These are phyloP conservation scores for Sebastes trivittatus DNA, from an alignment of 2,797 vertebrate species.

Conservation along the genomic window DNA sequence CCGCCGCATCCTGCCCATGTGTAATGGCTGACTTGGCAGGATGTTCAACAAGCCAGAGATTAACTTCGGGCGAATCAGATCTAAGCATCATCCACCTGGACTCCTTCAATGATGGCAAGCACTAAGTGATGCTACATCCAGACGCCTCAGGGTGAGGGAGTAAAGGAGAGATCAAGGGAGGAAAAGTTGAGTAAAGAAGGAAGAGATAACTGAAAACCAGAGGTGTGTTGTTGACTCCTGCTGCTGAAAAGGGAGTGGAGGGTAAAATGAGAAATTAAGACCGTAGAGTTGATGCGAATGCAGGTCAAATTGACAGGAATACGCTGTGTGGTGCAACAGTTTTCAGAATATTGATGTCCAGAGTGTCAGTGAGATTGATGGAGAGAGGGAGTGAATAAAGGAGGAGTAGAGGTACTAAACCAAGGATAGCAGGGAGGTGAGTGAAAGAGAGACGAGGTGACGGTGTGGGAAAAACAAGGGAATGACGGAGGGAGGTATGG, in stretches of 20 bases:
- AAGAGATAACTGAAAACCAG: constrained; percentile 9
- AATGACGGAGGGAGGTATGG: neutral
- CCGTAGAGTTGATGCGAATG: neutral
- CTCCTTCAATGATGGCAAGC: constrained; percentile 4
- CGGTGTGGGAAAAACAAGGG: neutral
- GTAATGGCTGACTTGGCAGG: constrained; percentile 83
- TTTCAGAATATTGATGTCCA: constrained; percentile 13
- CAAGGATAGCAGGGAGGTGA: neutral
- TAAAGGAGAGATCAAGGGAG: constrained; percentile 1
- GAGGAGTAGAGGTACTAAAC: neutral
- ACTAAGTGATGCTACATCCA: neutral
- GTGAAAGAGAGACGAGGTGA: neutral
- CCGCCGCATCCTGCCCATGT: constrained; percentile 87
- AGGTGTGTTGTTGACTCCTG: constrained; percentile 25
- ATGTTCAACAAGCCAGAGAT: constrained; percentile 91
- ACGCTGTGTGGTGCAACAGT: neutral
- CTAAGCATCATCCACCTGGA: constrained; percentile 88
- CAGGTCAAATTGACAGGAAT: constrained; percentile 16
- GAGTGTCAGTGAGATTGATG: neutral
- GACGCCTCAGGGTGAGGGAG: constrained; percentile 7
- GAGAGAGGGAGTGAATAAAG: neutral
- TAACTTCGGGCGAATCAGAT: constrained; percentile 89
- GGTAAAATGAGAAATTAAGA: constrained; percentile 28
- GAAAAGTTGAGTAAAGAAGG: neutral
- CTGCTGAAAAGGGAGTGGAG: constrained; percentile 6